Evolutionary conservation across 2,113 vertebrate species (phyloP).

Genomic region (Scartelaos histophorus): DNA sequence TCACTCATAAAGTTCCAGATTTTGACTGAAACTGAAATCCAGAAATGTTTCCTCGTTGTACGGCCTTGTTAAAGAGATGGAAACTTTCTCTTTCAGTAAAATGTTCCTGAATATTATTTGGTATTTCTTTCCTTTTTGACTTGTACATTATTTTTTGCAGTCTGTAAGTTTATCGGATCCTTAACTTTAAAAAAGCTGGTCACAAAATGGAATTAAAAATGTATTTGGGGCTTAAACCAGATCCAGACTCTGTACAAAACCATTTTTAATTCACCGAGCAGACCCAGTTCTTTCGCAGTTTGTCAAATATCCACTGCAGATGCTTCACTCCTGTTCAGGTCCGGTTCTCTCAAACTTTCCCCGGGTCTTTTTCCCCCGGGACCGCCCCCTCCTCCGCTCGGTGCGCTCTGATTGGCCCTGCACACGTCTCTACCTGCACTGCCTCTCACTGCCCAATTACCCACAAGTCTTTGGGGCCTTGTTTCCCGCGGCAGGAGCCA

Average conservation of each 20-base stretch:
- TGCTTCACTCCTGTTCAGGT: background rate
- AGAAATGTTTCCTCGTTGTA: too few species aligned
- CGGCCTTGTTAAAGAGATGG: too few species aligned
- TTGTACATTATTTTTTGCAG: too few species aligned
- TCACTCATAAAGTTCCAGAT: too few species aligned
- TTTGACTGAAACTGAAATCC: too few species aligned
- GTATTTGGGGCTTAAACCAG: background rate
- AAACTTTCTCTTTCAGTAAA: too few species aligned
- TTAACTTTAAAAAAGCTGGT: too few species aligned
- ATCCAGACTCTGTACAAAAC: background rate
- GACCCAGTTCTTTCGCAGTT: background rate
- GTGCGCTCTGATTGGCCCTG: background rate
- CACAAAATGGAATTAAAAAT: too few species aligned
- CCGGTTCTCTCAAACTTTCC: background rate
- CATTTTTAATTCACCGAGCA: background rate
- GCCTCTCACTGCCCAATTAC: constrained; percentile 14
- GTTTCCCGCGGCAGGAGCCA: constrained; percentile 14
- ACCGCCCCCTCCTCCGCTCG: background rate
- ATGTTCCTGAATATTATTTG: too few species aligned
- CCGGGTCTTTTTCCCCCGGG: background rate
- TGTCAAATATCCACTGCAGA: background rate
- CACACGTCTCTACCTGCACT: constrained; percentile 9
- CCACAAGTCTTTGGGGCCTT: background rate
- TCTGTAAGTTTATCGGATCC: too few species aligned
- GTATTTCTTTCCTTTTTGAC: too few species aligned